Conservation (phyloP, 1,140 invertebrate species). For the Drosophila ficusphila region DNA sequence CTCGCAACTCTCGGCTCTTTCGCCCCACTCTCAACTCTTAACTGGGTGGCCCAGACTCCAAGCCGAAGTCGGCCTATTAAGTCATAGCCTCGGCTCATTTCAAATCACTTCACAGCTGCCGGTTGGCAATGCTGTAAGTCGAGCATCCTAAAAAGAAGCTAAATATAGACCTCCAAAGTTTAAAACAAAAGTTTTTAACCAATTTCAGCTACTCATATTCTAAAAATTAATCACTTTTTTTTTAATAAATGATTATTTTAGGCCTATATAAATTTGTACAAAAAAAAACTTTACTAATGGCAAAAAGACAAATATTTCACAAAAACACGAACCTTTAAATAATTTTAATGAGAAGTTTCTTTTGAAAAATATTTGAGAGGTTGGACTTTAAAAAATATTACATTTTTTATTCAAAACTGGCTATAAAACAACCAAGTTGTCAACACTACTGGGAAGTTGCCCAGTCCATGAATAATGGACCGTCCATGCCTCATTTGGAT, state of each 20-base stretch:
- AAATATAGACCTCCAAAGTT: not conserved
- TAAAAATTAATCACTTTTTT: too few species aligned
- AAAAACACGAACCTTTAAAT: too few species aligned
- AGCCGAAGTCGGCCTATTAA: slow-evolving; percentile 75
- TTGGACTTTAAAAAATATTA: too few species aligned
- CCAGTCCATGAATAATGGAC: slow-evolving; percentile 60
- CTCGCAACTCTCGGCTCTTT: slow-evolving; percentile 9
- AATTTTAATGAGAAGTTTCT: too few species aligned
- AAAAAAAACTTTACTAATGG: too few species aligned
- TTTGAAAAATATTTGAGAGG: not conserved
- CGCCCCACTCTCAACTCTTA: slow-evolving; percentile 15
- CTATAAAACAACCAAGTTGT: not conserved
- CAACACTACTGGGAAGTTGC: slow-evolving; percentile 10
- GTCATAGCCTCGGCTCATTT: slow-evolving; percentile 76
- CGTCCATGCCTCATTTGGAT: slow-evolving; percentile 48
- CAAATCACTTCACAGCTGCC: slow-evolving; percentile 73
- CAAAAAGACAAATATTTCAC: too few species aligned
- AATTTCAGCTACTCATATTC: too few species aligned
- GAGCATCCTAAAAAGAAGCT: not conserved
- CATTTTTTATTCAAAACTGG: not conserved
- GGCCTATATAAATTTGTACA: too few species aligned
- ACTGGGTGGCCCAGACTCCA: slow-evolving; percentile 49
- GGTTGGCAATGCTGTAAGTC: slow-evolving; percentile 2
- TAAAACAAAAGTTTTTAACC: too few species aligned
- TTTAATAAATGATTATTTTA: too few species aligned